Percentiles rank a stretch among this genome's conserved stretches.
phyloP scores from a whole-genome alignment of 2,888 invertebrate genomes.

The Drosophila parthenogenetica region DNA sequence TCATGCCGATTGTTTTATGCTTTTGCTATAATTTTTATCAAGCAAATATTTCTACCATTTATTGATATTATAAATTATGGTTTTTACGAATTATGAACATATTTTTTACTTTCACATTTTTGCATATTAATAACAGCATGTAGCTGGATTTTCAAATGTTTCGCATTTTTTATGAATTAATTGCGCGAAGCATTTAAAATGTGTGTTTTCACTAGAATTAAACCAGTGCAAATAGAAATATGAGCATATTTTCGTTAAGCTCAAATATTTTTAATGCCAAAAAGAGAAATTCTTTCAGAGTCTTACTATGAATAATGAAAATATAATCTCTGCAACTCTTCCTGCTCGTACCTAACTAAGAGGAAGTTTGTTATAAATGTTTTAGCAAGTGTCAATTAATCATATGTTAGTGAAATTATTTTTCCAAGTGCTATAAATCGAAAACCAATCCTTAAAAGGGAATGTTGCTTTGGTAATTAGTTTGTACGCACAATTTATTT shows the following conservation, averaged over 20 bases:
- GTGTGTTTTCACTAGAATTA: constrained; percentile 24
- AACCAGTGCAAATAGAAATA: constrained; percentile 28
- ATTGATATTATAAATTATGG: constrained; percentile 75
- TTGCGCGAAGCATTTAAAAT: constrained; percentile 31
- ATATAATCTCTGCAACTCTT: no score
- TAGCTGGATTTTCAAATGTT: constrained; percentile 28
- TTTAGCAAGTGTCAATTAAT: not conserved
- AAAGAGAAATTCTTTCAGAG: no score
- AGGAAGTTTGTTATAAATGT: not conserved
- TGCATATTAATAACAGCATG: constrained; percentile 25
- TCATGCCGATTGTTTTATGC: constrained; percentile 36
- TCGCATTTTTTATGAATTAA: constrained; percentile 30
- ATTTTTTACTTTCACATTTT: constrained; percentile 5
- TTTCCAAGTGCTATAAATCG: constrained; percentile 4
- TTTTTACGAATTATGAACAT: constrained; percentile 55
- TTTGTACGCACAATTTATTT: constrained; percentile 1
- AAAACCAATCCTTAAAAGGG: constrained; percentile 11
- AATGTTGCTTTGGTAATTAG: constrained; percentile 18
- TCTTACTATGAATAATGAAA: no score
- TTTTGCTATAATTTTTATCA: constrained; percentile 40
- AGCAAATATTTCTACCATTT: constrained; percentile 45
- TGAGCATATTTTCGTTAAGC: not conserved
- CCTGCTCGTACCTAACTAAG: no score
- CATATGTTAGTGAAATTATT: not conserved
- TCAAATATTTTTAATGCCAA: no score